These are phyloP conservation scores for Lithophane socia DNA, from an alignment of 2,888 invertebrate species.

Conservation along the genomic window DNA sequence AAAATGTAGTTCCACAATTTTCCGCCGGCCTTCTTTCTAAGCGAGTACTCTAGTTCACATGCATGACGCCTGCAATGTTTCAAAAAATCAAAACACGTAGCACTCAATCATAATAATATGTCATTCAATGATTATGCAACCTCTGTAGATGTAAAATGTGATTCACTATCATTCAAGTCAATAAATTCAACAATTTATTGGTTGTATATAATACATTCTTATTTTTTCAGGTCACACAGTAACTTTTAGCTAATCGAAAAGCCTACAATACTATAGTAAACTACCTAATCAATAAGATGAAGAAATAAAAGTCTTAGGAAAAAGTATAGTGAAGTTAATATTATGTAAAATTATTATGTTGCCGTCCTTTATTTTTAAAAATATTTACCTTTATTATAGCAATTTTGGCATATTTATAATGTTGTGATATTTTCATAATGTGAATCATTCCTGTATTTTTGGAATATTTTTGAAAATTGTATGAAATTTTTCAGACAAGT, in stretches of 20 bases:
- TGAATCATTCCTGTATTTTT: conserved; percentile 87
- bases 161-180: neutral
- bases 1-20: no score
- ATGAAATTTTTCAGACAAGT: conserved; percentile 87
- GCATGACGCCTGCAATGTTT: conserved; percentile 11
- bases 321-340: conserved; percentile 82
- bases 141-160: neutral
- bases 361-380: conserved; percentile 85
- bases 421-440: conserved; percentile 88
- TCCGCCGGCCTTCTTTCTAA: neutral
- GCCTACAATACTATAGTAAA: conserved; percentile 69
- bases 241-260: conserved; percentile 67
- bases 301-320: conserved; percentile 77
- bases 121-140: conserved; percentile 34
- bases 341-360: conserved; percentile 85
- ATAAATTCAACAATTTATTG: conserved; percentile 2
- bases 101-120: neutral
- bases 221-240: conserved; percentile 70
- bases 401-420: conserved; percentile 88
- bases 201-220: conserved; percentile 7
- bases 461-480: conserved; percentile 86
- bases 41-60: conserved; percentile 20
- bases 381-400: conserved; percentile 87
- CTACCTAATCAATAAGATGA: conserved; percentile 78
- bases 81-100: conserved; percentile 27